These are phyloP conservation scores for Periophthalmus magnuspinnatus DNA, from an alignment of 2,797 vertebrate genomes.

Conservation along the genomic window DNA sequence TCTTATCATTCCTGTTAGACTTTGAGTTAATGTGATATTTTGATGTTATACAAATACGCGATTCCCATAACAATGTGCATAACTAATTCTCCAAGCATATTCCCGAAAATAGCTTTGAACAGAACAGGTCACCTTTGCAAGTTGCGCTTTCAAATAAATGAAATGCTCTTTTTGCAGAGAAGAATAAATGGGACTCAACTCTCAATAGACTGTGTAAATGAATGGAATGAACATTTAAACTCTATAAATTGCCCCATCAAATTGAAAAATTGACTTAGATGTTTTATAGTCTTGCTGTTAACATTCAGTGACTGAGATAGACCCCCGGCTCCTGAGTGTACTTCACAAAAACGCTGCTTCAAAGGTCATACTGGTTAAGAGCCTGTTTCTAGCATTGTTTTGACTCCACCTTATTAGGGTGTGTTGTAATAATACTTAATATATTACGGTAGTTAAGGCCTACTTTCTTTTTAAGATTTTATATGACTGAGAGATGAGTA, in stretches of 20 bases:
- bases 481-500: too few species aligned
- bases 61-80: background rate
- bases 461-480: too few species aligned
- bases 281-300: constrained; percentile 12
- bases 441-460: too few species aligned
- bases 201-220: constrained; percentile 10
- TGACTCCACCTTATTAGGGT: background rate
- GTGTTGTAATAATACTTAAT: background rate
- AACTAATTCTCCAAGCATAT: background rate
- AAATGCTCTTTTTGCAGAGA: background rate
- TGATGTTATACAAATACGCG: background rate
- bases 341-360: background rate
- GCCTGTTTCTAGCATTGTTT: constrained; percentile 5
- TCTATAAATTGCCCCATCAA: constrained; percentile 16
- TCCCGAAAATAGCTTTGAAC: constrained; percentile 11
- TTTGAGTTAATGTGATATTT: background rate
- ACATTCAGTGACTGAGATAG: background rate
- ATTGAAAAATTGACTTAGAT: constrained; percentile 11
- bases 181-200: constrained; percentile 1
- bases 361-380: background rate
- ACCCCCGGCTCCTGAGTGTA: background rate
- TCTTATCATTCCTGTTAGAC: background rate
- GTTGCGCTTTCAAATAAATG: constrained; percentile 13
- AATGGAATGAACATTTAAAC: constrained; percentile 16
- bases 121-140: constrained; percentile 11